phyloP scores from a whole-genome alignment of 2,113 vertebrate species.

The Chloebia gouldiae region DNA sequence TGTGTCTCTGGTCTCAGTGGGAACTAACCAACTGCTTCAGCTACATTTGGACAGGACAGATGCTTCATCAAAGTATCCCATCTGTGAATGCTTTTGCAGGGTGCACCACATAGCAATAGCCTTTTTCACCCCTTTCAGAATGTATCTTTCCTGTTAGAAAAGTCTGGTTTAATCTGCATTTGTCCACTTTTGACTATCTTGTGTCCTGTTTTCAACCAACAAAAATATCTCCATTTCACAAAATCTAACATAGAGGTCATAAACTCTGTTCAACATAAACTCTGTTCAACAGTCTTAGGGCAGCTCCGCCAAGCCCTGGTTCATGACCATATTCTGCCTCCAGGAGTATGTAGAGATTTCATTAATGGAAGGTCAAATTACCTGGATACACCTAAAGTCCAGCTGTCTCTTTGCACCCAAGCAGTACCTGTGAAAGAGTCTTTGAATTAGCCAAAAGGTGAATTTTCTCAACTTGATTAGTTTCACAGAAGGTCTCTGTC shows the following conservation, averaged over 20 bases:
- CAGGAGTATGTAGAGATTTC: neutral
- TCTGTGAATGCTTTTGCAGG: conserved; percentile 27
- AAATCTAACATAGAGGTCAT: neutral
- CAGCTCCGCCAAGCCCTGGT: neutral
- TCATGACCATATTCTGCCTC: neutral
- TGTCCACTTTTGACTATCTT: neutral
- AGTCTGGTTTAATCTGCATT: neutral
- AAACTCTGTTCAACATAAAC: neutral
- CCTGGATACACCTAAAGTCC: neutral
- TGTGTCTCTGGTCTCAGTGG: conserved; percentile 34
- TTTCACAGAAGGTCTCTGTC: neutral
- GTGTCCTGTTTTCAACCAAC: neutral
- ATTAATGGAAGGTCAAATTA: neutral
- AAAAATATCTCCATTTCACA: neutral
- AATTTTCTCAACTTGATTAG: neutral
- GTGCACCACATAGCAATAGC: neutral
- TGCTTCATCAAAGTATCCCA: conserved; percentile 50
- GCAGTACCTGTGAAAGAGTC: neutral
- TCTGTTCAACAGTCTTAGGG: neutral
- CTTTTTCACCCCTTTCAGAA: neutral
- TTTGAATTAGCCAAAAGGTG: neutral
- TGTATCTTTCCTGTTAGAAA: neutral
- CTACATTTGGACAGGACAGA: conserved; percentile 36
- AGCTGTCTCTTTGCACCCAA: neutral
- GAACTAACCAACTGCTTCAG: conserved; percentile 30